These are phyloP conservation scores for Hirundo rustica DNA, from an alignment of 2,797 vertebrate species.

Conservation along the genomic window DNA sequence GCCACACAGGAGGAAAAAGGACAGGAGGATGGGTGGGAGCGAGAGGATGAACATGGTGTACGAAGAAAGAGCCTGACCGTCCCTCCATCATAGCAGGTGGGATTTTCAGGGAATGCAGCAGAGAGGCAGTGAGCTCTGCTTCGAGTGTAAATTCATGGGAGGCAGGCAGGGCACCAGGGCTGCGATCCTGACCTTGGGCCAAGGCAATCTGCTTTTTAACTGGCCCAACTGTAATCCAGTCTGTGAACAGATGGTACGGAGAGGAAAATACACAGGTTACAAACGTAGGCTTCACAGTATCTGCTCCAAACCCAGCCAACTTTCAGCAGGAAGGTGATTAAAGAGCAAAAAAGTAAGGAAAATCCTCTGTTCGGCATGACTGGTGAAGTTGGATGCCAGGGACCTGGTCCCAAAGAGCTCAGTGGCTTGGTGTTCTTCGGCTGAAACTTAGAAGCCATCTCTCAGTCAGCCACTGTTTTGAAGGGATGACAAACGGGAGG, in stretches of 20 bases:
- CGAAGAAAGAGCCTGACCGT: neutral
- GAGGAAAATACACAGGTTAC: constrained; percentile 42
- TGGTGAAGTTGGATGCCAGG: neutral
- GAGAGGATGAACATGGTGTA: neutral
- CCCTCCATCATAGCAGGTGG: neutral
- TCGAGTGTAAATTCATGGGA: neutral
- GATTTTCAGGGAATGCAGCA: constrained; percentile 1
- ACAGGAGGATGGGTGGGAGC: neutral
- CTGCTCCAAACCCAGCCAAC: constrained; percentile 59
- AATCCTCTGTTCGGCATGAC: neutral
- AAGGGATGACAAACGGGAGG: neutral
- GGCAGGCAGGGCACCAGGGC: constrained; percentile 6
- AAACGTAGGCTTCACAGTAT: constrained; percentile 36
- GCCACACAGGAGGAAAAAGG: neutral
- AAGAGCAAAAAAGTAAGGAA: constrained; percentile 18
- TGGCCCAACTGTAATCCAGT: constrained; percentile 68
- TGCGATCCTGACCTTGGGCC: constrained; percentile 63
- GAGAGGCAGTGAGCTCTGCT: neutral
- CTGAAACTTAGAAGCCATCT: neutral
- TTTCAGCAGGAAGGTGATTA: constrained; percentile 45
- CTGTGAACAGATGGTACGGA: constrained; percentile 69
- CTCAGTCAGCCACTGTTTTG: neutral
- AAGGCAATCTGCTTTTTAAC: constrained; percentile 76
- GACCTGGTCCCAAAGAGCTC: neutral
- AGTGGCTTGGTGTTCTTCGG: rapidly evolving